Evolutionary conservation across 2,113 vertebrate species (phyloP).

Genomic region (Typhlomys cinereus): DNA sequence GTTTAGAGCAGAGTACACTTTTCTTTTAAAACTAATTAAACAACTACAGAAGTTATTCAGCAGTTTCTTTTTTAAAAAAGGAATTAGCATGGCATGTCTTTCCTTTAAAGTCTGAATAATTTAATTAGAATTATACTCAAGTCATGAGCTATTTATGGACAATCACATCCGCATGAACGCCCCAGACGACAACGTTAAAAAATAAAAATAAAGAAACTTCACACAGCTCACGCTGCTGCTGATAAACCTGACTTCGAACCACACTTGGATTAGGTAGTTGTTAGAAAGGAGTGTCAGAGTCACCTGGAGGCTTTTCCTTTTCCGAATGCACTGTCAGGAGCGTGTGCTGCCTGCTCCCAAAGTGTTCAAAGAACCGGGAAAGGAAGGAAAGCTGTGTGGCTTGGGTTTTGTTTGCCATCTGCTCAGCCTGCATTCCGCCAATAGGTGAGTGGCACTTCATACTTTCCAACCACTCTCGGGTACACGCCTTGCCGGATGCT

Average conservation of each 20-base stretch:
- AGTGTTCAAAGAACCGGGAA: not conserved
- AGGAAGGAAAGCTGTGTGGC: not conserved
- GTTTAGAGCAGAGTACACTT: not conserved
- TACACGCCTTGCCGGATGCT: not conserved
- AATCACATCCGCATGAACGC: constrained; percentile 46
- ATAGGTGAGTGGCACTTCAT: not conserved
- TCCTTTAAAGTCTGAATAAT: constrained; percentile 69
- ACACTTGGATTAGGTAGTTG: not conserved
- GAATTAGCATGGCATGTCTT: constrained; percentile 50
- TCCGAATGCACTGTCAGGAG: not conserved
- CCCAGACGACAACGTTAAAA: constrained; percentile 57
- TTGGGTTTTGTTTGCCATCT: not conserved
- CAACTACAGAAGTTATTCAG: constrained; percentile 51
- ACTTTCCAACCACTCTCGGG: not conserved
- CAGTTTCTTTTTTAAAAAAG: constrained; percentile 51
- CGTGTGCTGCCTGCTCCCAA: not conserved
- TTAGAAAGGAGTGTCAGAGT: not conserved
- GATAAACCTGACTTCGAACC: constrained; percentile 14
- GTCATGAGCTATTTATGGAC: constrained; percentile 75
- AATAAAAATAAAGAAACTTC: constrained; percentile 61
- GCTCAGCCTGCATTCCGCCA: rapidly evolving
- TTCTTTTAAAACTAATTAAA: constrained; percentile 52
- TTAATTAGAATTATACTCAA: constrained; percentile 72
- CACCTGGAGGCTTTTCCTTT: not conserved
- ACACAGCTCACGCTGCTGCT: not conserved